Conservation (phyloP, 2,888 invertebrate species). For the Synanthedon andrenaeformis region DNA sequence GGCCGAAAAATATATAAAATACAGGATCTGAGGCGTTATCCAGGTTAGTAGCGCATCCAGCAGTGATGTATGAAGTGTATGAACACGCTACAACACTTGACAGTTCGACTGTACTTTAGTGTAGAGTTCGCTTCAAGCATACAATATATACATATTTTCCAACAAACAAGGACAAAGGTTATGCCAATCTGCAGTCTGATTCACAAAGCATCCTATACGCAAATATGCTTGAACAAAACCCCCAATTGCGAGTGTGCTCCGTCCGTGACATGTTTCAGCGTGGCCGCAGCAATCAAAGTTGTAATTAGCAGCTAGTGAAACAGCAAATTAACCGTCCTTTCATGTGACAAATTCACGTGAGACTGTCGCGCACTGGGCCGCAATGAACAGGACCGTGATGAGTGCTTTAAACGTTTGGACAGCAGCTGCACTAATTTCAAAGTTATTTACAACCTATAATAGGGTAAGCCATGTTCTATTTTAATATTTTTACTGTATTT, state of each 20-base stretch:
- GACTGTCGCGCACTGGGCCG: constrained; percentile 7
- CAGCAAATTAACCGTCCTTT: constrained; percentile 62
- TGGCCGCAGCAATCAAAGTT: constrained; percentile 56
- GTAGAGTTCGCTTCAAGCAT: too few relatives aligned
- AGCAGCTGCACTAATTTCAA: background rate
- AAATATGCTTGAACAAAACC: background rate
- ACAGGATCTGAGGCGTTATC: too few relatives aligned
- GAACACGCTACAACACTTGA: too few relatives aligned
- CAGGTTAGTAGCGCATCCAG: too few relatives aligned
- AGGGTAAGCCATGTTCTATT: too few relatives aligned
- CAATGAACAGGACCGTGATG: background rate
- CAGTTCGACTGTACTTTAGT: too few relatives aligned
- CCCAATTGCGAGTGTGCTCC: constrained; percentile 2
- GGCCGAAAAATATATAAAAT: too few relatives aligned
- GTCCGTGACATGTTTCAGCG: constrained; percentile 32
- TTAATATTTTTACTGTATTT: too few relatives aligned
- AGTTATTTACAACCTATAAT: too few relatives aligned
- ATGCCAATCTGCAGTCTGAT: background rate
- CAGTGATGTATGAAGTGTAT: too few relatives aligned
- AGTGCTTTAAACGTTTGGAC: background rate
- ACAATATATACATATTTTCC: background rate
- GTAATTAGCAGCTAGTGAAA: constrained; percentile 65
- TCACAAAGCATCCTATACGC: background rate
- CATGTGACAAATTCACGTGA: constrained; percentile 45
- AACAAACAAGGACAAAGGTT: background rate